Base-by-base conservation (phyloP, 2,797 vertebrate genomes). In the Pangasius sanitwongsei region DNA sequence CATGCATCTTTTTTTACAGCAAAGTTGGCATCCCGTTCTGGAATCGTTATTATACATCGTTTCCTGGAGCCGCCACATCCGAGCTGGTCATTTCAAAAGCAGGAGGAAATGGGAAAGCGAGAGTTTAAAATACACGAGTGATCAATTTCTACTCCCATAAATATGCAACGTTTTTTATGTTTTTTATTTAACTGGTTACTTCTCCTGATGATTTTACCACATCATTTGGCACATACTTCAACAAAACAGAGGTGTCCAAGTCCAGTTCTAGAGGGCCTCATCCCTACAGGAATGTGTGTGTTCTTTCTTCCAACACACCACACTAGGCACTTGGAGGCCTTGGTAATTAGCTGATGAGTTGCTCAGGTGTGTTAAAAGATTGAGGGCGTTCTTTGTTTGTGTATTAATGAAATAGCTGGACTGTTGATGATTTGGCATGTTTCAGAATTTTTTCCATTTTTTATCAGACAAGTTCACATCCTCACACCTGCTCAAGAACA, bases 21-120 rank as follows among this genome's bases (percentile, higher is more conserved):
- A 94, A 63, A 87, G n/a, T 81, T 93, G 89, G 86, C 93, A 94
- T 95, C 95, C 94, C 93, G 65, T 93, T 93, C 93, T 94, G 92
- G 93, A 95, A 94, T 94, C 90, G 23, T 93, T 91, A 92, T 96
- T 93, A 93, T 91, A 89, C 41, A 69, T 91, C 70, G 91, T 92
- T 87, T 90, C 90, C 90, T 77, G 88, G 89, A 92, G 93, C 89
- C 61, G 92, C 93, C 89, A 92, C 93, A 90, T 90, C 84, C 78
- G 82, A 89, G 90, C 93, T 55, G 8, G 34, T 85, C 34, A 77
- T 90, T 90, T 85, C 18, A 31, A 83, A 57, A 75, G n/a, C 13
- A 75, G 63, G 16, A 20, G 48, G 63, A 23, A 53, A 72, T 57
- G 7, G 34, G 25, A 86, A 87, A 85, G 78, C 6, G 20, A 55